Percentiles rank a stretch among this genome's conserved stretches.
Conservation (phyloP, 2,888 invertebrate species). For the Lasioglossum oenotherae region DNA sequence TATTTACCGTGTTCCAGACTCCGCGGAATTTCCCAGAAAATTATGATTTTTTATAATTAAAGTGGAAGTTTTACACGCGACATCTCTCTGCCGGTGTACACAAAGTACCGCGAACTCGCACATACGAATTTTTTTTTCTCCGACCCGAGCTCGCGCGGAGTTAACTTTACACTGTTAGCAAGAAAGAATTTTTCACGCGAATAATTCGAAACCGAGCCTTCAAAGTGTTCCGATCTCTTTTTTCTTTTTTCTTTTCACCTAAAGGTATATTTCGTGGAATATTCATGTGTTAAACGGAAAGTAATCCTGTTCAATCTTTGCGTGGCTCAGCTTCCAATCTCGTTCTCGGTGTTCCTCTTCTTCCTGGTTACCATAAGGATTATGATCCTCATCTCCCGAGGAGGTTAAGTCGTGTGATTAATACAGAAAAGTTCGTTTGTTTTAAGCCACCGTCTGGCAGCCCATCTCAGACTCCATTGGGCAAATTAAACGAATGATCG, state of each 20-base stretch:
- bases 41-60: not conserved
- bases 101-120: not conserved
- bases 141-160: not conserved
- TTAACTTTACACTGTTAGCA: slow-evolving; percentile 7
- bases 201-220: not conserved
- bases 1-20: not conserved
- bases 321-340: not conserved
- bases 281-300: slow-evolving; percentile 18
- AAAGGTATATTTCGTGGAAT: not conserved
- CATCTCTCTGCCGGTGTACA: not conserved
- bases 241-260: not conserved
- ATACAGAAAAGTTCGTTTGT: slow-evolving; percentile 6
- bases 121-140: not conserved
- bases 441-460: not conserved
- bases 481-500: not conserved
- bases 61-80: not conserved
- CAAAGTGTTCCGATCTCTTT: slow-evolving; percentile 7
- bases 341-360: not conserved
- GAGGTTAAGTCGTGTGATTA: slow-evolving; percentile 15
- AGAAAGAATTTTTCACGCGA: slow-evolving; percentile 9
- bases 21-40: not conserved
- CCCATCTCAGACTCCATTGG: not conserved
- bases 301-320: slow-evolving; percentile 26
- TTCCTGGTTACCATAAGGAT: not conserved
- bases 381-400: not conserved